A percentile compares a stretch with the other conserved stretches of the same genome.
Evolutionary conservation across 1,140 invertebrate genomes (phyloP).

Genomic region (Panonychus citri): DNA sequence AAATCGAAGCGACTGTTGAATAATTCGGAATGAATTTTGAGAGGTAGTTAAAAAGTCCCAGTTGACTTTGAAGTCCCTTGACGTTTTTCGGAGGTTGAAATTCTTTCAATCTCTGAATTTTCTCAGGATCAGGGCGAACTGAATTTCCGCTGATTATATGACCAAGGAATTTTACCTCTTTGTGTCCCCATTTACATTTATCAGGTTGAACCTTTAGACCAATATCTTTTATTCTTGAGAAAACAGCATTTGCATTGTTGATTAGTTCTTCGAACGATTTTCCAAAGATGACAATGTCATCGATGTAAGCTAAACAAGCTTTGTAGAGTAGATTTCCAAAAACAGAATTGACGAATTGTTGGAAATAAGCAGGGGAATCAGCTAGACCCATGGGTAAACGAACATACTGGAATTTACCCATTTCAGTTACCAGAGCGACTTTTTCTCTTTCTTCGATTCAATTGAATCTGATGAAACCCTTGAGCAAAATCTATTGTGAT

Average conservation of each 20-base stretch:
- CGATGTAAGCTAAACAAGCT: background rate
- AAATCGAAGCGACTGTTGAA: background rate
- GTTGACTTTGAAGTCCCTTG: background rate
- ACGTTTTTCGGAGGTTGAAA: background rate
- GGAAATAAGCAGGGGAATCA: slow-evolving; percentile 16
- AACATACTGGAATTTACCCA: slow-evolving; percentile 12
- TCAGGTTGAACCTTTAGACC: background rate
- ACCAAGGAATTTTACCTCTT: background rate
- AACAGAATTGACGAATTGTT: slow-evolving; percentile 18
- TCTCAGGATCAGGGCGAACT: background rate
- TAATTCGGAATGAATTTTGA: background rate
- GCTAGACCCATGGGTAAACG: slow-evolving; percentile 12
- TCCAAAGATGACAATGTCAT: background rate
- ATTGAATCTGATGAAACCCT: background rate
- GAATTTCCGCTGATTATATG: background rate
- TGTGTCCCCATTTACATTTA: background rate
- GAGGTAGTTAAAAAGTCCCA: background rate
- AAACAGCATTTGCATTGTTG: background rate
- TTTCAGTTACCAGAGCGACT: slow-evolving; percentile 19
- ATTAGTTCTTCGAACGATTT: background rate
- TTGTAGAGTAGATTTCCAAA: background rate
- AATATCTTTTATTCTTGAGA: background rate
- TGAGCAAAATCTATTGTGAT: background rate
- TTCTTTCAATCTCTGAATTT: background rate
- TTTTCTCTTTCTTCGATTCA: background rate